These are phyloP conservation scores for Leptocoma aspasia DNA, from an alignment of 2,113 vertebrate genomes.

Conservation along the genomic window DNA sequence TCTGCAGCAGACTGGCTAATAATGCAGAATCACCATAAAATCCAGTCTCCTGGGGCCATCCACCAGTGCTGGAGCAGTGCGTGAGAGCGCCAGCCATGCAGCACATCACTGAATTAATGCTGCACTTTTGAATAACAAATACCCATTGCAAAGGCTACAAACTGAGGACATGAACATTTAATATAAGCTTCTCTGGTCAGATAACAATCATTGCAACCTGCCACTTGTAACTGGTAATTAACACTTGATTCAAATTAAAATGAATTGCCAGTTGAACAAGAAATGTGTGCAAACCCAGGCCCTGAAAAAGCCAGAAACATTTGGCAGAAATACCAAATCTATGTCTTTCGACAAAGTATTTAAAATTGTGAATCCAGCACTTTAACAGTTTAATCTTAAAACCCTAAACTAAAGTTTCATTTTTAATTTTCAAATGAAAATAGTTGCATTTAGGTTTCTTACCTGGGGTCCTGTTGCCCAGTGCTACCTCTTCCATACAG, in stretches of 20 bases:
- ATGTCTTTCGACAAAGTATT: background rate
- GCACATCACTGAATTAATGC: background rate
- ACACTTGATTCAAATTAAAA: background rate
- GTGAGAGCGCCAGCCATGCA: background rate
- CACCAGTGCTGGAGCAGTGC: background rate
- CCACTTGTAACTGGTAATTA: background rate
- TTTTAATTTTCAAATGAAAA: background rate
- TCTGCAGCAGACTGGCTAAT: background rate
- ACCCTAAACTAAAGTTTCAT: background rate
- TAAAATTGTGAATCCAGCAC: background rate
- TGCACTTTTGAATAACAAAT: background rate
- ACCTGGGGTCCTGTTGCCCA: constrained; percentile 97
- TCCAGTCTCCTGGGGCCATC: background rate
- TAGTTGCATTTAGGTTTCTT: background rate
- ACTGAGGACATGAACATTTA: background rate
- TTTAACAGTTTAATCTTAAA: background rate
- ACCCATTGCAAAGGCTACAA: background rate
- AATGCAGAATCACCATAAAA: background rate
- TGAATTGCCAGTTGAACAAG: background rate
- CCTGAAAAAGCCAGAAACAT: background rate
- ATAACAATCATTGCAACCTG: background rate
- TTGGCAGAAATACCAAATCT: background rate
- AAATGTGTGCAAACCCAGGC: background rate
- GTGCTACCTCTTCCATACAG: constrained; percentile 96
- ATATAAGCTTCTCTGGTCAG: background rate